Evolutionary conservation across 2,113 vertebrate genomes (phyloP).

Genomic region (Dromaius novaehollandiae): DNA sequence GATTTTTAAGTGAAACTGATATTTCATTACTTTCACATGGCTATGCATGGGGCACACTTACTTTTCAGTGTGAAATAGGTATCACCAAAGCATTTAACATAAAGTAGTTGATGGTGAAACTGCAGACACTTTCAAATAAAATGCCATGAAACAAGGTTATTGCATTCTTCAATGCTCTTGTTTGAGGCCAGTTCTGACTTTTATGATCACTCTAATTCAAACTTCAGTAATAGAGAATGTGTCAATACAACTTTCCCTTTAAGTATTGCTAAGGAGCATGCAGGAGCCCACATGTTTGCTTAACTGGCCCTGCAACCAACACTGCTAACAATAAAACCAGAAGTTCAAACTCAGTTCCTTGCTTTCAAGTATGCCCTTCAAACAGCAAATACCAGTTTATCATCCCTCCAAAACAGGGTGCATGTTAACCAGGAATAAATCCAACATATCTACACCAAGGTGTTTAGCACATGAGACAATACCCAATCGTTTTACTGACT

Average conservation of each 20-base stretch:
- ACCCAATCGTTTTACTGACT: neutral
- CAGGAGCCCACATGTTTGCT: constrained; percentile 64
- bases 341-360: constrained; percentile 69
- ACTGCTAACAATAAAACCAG: constrained; percentile 66
- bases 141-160: neutral
- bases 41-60: neutral
- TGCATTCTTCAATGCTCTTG: constrained; percentile 20
- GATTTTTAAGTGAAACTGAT: neutral
- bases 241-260: constrained; percentile 65
- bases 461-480: neutral
- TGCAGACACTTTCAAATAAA: neutral
- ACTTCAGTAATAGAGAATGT: constrained; percentile 36
- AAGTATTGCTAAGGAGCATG: constrained; percentile 54
- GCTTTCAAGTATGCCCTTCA: constrained; percentile 66
- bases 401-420: constrained; percentile 7
- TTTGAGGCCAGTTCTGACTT: constrained; percentile 43
- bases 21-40: neutral
- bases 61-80: neutral
- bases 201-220: constrained; percentile 49
- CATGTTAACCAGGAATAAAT: constrained; percentile 38
- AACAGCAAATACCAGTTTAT: constrained; percentile 65
- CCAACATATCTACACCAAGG: neutral
- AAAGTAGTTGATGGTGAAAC: neutral
- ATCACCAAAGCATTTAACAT: neutral
- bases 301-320: constrained; percentile 62